Evolutionary conservation across 2,797 vertebrate genomes (phyloP), one percentile per base, ranked within the genome.

Genomic region (Brachyrhaphis roseni): DNA sequence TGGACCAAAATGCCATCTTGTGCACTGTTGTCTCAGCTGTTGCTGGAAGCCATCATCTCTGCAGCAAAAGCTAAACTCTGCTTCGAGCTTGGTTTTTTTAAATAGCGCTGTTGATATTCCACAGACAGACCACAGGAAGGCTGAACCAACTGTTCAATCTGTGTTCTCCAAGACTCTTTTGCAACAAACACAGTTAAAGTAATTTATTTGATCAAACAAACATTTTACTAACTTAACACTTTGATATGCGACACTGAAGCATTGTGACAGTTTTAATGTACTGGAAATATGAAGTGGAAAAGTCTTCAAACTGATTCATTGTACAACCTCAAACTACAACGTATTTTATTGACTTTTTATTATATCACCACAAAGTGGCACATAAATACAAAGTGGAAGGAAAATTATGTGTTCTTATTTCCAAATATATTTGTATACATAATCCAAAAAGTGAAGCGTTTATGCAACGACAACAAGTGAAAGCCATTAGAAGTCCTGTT

Each of bases 1-100:
- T 78, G 84, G 34, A 8, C 77, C 51, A 43, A 47, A 81, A 75
- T 79, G 49, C 80, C 74, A 7, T 78, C 76, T 74, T 3, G 0
- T 46, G 26, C 77, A 20, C 55, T 10, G 68, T 41, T 3, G 2
- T 76, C 59, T 71, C 47, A 23, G 46, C 57, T 78, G 70, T 53
- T 78, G 78, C 64, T 62, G 59, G 11, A 81, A 84, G 62, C 16
- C 75, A 43, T 79, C 28, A 4, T 71, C 18, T 77, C 6, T 72
- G 55, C 64, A 13, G 26, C 1, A 31, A 26, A 34, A 13, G 55
- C 55, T 34, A 77, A 66, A 84, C 20, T 72, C 72, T 78, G 36
- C 78, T 23, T 73, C 51, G 2, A 1, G 7, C n/a, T 49, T 72
- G 6, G 55, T 78, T 78, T 78, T 36, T 46, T 62, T 75, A 36